These are phyloP conservation scores for Trichogramma evanescens DNA, from an alignment of 2,888 invertebrate species.

Conservation along the genomic window DNA sequence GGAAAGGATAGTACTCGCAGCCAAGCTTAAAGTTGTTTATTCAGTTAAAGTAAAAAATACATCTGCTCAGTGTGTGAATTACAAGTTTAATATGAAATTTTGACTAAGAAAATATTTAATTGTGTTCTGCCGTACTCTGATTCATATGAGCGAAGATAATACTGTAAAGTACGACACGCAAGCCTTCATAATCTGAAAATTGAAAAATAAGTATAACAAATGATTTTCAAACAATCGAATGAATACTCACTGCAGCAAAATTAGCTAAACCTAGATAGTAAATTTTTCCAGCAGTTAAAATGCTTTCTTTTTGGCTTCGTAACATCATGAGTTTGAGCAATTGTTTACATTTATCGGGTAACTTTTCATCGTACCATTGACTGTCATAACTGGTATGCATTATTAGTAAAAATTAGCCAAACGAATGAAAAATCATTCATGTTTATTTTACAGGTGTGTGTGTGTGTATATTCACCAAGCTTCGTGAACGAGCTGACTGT, in stretches of 20 bases:
- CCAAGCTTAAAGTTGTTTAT: too few species aligned
- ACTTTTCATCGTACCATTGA: constrained; percentile 13
- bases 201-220: not conserved
- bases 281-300: constrained; percentile 14
- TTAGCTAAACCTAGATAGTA: constrained; percentile 16
- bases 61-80: too few species aligned
- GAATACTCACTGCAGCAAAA: constrained; percentile 9
- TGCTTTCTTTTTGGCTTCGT: constrained; percentile 12
- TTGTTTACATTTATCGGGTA: constrained; percentile 8
- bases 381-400: constrained; percentile 8
- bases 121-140: too few species aligned
- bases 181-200: constrained; percentile 12
- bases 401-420: not conserved
- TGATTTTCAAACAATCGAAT: not conserved
- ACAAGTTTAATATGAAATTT: too few species aligned
- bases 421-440: not conserved
- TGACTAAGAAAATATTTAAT: too few species aligned
- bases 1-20: too few species aligned
- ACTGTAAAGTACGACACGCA: constrained; percentile 20
- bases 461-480: constrained; percentile 7
- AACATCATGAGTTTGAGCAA: constrained; percentile 13
- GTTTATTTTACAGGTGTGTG: not conserved
- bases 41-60: too few species aligned
- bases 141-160: constrained; percentile 9
- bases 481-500: constrained; percentile 13